A percentile compares a stretch with the other conserved stretches of the same genome.
Evolutionary conservation across 2,888 invertebrate genomes (phyloP).

Genomic region (Epirrita christyi): DNA sequence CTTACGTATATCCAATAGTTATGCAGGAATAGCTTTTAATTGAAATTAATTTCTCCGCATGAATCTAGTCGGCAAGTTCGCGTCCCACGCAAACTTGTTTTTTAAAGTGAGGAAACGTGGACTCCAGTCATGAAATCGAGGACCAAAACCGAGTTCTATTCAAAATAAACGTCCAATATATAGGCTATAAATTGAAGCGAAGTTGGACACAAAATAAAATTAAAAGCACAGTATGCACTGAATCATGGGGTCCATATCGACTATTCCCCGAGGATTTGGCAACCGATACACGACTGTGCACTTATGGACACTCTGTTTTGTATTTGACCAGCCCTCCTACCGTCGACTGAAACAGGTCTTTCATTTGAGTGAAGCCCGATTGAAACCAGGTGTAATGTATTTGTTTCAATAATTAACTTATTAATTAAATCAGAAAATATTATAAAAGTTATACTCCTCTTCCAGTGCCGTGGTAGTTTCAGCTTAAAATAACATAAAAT

Average conservation of each 20-base stretch:
- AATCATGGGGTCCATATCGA: conserved; percentile 64
- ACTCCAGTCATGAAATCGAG: conserved; percentile 31
- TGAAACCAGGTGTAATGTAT: conserved; percentile 11
- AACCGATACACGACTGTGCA: conserved; percentile 81
- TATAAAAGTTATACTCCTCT: too few species aligned
- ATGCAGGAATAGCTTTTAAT: neutral
- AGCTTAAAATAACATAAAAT: too few species aligned
- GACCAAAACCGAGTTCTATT: conserved; percentile 46
- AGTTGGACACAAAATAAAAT: conserved; percentile 69
- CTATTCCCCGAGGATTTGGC: conserved; percentile 76
- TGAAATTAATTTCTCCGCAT: neutral
- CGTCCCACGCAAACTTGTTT: conserved; percentile 6
- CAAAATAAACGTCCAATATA: conserved; percentile 62
- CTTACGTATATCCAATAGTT: neutral
- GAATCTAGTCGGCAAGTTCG: conserved; percentile 10
- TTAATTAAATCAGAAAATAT: neutral
- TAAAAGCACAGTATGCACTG: conserved; percentile 69
- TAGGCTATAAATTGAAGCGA: conserved; percentile 65
- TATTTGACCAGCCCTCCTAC: conserved; percentile 42
- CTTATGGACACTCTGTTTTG: conserved; percentile 57
- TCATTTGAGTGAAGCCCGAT: conserved; percentile 14
- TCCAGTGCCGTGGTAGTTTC: too few species aligned
- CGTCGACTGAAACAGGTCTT: conserved; percentile 2
- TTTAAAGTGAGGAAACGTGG: conserved; percentile 6
- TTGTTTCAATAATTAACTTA: neutral